Conservation (phyloP, 2,888 invertebrate genomes). For the Lobophora halterata region DNA sequence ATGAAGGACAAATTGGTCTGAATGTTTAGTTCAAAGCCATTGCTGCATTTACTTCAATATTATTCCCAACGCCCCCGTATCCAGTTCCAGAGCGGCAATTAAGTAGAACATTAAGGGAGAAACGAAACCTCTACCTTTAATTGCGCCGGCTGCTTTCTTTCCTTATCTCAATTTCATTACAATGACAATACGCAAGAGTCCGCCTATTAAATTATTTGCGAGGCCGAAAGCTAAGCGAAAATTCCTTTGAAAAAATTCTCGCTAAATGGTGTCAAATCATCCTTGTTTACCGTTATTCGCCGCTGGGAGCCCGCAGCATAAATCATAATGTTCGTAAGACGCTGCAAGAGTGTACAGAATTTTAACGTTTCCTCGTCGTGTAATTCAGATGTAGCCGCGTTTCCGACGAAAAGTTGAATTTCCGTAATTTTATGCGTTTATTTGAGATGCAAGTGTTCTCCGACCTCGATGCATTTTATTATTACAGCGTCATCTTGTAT, state of each 20-base stretch:
- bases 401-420: conserved; percentile 40
- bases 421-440: conserved; percentile 31
- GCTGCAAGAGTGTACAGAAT: conserved; percentile 34
- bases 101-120: conserved; percentile 54
- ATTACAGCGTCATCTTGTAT: conserved; percentile 3
- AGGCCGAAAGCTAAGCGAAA: conserved; percentile 31
- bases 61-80: conserved; percentile 39
- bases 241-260: conserved; percentile 39
- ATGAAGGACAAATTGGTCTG: too few relatives aligned
- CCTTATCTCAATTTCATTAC: conserved; percentile 71
- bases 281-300: conserved; percentile 50
- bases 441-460: conserved; percentile 14
- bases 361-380: conserved; percentile 37
- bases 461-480: conserved; percentile 12
- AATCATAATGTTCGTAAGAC: conserved; percentile 56
- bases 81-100: conserved; percentile 52
- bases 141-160: conserved; percentile 66
- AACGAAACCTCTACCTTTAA: conserved; percentile 63
- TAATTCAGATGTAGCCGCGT: conserved; percentile 43
- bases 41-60: conserved; percentile 31
- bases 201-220: conserved; percentile 67
- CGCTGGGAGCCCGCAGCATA: conserved; percentile 41
- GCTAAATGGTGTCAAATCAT: conserved; percentile 60
- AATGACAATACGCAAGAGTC: conserved; percentile 67
- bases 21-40: conserved; percentile 10